Evolutionary conservation across 2,888 invertebrate species (phyloP), one percentile per base, ranked within the genome.

Genomic region (Argynnis bischoffii): DNA sequence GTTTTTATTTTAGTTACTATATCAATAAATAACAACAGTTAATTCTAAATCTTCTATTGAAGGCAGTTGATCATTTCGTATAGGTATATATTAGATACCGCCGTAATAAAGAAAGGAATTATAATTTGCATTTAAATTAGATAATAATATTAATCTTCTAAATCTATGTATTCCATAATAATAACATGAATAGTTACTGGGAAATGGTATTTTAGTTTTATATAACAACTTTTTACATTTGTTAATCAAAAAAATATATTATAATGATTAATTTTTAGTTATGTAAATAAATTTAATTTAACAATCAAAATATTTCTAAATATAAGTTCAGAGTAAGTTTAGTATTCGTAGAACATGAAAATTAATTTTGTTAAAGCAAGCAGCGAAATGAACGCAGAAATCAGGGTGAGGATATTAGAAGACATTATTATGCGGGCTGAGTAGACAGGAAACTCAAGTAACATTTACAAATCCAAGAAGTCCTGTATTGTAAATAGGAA

Each of bases 391-490:
- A 65, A 65, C 57, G 41, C 15, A 53, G 57, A 59, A 65, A 65
- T 65, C 57, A 46, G 65, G 59, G 50, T 35, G 48, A 60, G 56
- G 56, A 47, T 66, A 66, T 66, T 66, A 60, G 55, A 50, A 61
- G 61, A 66, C 55, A 66, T 66, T 66, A 55, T 60, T 66, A 66
- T 66, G 66, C 66, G 60, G 66, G 41, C n/a, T 41, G 66, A 61
- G 66, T 66, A 66, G 53, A 55, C 55, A 41, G 66, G 65, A 65
- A 66, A 66, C 21, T 53, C 55, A 55, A 66, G 66, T 66, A 48
- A 66, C 66, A 66, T 66, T 66, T 66, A 66, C 50, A 66, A 61
- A 66, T 66, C 60, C 61, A 66, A 66, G 66, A 66, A 66, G 66
- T 66, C 61, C 54, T 61, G 61, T 48, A 51, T 47, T 61, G 61